Base-by-base conservation (phyloP, 2,113 vertebrate species). In the Ammodytes marinus region DNA sequence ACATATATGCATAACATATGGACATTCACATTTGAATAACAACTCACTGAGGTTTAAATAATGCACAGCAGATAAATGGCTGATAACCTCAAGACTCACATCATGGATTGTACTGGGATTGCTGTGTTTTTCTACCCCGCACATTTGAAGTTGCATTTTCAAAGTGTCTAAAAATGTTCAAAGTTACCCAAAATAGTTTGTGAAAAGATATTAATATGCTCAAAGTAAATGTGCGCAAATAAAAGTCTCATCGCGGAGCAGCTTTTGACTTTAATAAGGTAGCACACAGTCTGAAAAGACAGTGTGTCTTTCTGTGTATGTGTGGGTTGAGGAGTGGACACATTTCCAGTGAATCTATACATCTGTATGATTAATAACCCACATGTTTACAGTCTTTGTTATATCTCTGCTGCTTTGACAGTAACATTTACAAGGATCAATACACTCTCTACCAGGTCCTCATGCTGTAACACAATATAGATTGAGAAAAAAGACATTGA, bases 151-250 rank as follows among this genome's bases (percentile, higher is more conserved):
- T 57, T 69, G 40, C 49, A 27, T 73, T 79, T 88, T 88, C 69
- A 83, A 83, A 85, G 83, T 60, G 46, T 5, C 80, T 84, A 71
- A 86, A 91, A 80, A 67, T 83, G 70, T 83, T 89, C 86, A 90
- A 84, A 83, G 88, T 69, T 35, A 46, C 85, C 72, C 64, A 85
- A 88, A 92, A 92, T 91, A 91, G 83, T 72, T 65, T 64, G 57
- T 42, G 69, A 85, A 69, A 61, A 17, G 54, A 85, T 83, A 83
- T 69, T 72, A 89, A 86, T 86, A 86, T 88, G 58, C 63, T 88
- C 60, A 86, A 83, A 79, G 75, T 27, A 71, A 83, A 78, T 58
- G n/a, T 14, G 60, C 77, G 83, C 68, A 86, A 79, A 81, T 79
- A 69, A 64, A 27, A 35, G 54, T 63, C 45, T 75, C 46, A 15